Base-by-base conservation (phyloP, 1,140 invertebrate genomes). In the Amphibalanus amphitrite region DNA sequence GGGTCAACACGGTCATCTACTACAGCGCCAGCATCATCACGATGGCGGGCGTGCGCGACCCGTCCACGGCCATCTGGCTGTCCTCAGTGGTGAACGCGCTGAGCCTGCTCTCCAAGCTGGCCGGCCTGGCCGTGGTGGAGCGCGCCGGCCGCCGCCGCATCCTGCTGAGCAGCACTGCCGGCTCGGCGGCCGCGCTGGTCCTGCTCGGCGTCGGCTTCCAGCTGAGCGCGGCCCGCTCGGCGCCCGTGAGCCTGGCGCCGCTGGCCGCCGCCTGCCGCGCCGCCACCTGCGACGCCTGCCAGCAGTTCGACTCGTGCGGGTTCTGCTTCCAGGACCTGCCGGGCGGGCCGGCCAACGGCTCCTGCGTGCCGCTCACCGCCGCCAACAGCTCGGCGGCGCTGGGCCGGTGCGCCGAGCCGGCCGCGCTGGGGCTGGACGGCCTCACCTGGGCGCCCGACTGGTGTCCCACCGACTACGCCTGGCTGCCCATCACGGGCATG, bases 1-100 rank as follows among this genome's bases (percentile, higher is more conserved):
- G 86, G 33, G 85, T 87, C 74, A 86, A 87, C 74, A 86, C 84
- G 20, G 83, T 87, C 40, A 86, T 86, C 84, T 86, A 79, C 76
- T 86, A 86, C 76, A 84, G 82, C 70, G 84, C 84, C 17, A 84
- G 82, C 38, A 87, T 88, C 70, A 87, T 88, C 71, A 79, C 13
- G 23, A 20, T 86, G 81, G 82, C 86, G 0, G 86, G 86, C 29
- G 80, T 87, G 4, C 77, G 79, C 30, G 81, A 83, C 72, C 78
- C 82, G 30, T 79, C 81, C 29, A 76, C 79, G 15, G 84, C 84
- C n/a, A 86, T 88, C 74, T 88, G 86, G 86, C 77, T 88, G 69
- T 81, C 85, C 0, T 83, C 84, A 4, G 80, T 81, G 13, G 84
- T 82, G 28, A 79, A 84, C 28, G 77, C 78, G 28, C 80, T 86